Conservation (phyloP, 2,797 vertebrate genomes). For the Orientallactaga sibirica region DNA sequence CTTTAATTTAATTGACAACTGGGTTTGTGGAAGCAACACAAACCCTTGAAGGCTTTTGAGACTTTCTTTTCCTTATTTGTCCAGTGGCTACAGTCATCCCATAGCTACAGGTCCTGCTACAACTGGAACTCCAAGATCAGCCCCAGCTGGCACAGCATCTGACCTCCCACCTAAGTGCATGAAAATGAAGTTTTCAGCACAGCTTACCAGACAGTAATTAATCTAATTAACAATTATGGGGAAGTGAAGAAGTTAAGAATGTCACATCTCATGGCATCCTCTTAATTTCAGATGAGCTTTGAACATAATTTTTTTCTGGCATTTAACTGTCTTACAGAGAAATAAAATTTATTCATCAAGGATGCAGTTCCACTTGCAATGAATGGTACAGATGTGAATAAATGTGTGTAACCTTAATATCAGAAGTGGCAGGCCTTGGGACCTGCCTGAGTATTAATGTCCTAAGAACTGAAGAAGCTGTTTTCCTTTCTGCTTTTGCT, state of each 20-base stretch:
- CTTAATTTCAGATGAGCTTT: conserved; percentile 75
- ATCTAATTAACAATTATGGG: conserved; percentile 72
- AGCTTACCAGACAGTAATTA: conserved; percentile 77
- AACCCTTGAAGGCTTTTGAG: conserved; percentile 80
- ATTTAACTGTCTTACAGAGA: conserved; percentile 75
- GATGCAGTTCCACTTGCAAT: conserved; percentile 63
- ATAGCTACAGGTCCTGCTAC: conserved; percentile 70
- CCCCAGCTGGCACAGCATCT: conserved; percentile 60
- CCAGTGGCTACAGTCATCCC: conserved; percentile 54
- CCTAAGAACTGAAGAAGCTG: conserved; percentile 75
- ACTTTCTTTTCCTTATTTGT: conserved; percentile 69
- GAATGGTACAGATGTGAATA: conserved; percentile 75
- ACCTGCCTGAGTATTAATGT: conserved; percentile 78
- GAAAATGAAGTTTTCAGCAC: conserved; percentile 81
- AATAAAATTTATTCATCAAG: conserved; percentile 79
- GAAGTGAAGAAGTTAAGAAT: conserved; percentile 70
- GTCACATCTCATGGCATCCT: conserved; percentile 74
- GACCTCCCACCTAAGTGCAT: conserved; percentile 68
- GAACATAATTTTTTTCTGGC: conserved; percentile 77
- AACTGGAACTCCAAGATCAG: conserved; percentile 70
- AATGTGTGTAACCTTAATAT: conserved; percentile 83
- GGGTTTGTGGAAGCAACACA: conserved; percentile 80
- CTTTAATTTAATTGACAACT: conserved; percentile 85
- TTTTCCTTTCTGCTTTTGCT: conserved; percentile 80
- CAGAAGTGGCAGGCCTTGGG: conserved; percentile 76